Conservation (phyloP, 2,797 vertebrate species). For the Pipistrellus pipistrellus region DNA sequence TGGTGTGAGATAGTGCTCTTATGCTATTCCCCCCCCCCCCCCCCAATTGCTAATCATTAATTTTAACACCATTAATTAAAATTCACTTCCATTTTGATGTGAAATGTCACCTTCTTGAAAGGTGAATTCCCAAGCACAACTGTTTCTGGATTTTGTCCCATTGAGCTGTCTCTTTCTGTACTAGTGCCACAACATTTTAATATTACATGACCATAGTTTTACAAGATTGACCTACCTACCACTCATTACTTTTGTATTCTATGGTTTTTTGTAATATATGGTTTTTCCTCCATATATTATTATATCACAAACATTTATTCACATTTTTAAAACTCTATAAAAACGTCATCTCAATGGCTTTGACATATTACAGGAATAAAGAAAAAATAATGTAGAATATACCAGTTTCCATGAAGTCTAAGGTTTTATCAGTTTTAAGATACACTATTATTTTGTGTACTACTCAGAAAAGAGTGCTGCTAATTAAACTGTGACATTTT, state of each 20-base stretch:
- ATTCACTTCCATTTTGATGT: background rate
- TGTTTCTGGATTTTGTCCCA: background rate
- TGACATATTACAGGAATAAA: background rate
- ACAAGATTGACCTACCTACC: background rate
- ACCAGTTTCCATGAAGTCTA: background rate
- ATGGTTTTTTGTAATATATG: too few relatives aligned
- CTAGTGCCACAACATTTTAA: background rate
- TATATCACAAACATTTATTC: background rate
- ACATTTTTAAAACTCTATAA: background rate
- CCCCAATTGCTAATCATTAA: background rate
- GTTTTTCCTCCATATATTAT: background rate
- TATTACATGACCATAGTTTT: background rate
- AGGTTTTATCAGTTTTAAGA: background rate
- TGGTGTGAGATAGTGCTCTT: background rate
- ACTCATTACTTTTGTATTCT: background rate
- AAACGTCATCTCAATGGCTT: background rate
- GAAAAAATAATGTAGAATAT: background rate
- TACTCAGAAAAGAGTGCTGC: background rate
- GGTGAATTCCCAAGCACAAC: background rate
- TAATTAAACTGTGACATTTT: slow-evolving; percentile 1
- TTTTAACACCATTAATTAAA: background rate
- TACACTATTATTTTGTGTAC: background rate
- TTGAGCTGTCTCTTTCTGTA: background rate
- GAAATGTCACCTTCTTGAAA: background rate
- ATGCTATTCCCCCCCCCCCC: background rate